Percentiles rank a stretch among this genome's conserved stretches.
Evolutionary conservation across 2,113 vertebrate species (phyloP).

Genomic region (Panthera uncia): DNA sequence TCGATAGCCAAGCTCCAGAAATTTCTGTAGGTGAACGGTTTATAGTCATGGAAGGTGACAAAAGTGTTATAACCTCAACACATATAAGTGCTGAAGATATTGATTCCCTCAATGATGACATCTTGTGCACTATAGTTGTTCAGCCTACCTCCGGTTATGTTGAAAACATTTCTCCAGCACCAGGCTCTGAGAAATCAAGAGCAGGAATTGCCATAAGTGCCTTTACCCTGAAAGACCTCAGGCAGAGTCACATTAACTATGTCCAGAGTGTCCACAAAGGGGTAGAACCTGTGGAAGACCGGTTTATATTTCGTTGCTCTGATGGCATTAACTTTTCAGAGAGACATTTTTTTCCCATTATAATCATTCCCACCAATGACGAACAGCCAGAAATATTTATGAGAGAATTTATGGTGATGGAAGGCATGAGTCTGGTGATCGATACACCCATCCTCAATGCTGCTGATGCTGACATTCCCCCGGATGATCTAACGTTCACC

Average conservation of each 20-base stretch:
- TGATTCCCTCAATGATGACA: conserved; percentile 92
- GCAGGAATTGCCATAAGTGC: conserved; percentile 94
- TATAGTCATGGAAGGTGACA: conserved; percentile 90
- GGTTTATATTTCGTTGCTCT: conserved; percentile 95
- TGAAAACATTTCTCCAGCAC: conserved; percentile 96
- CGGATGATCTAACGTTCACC: conserved; percentile 89
- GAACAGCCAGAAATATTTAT: conserved; percentile 95
- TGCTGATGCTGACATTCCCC: conserved; percentile 91
- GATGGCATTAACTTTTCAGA: conserved; percentile 97
- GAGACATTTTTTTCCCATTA: conserved; percentile 91
- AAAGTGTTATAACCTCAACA: conserved; percentile 85
- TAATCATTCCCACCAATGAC: conserved; percentile 92
- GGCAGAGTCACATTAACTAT: conserved; percentile 93
- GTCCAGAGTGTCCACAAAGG: conserved; percentile 96
- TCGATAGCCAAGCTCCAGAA: conserved; percentile 93
- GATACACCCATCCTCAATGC: conserved; percentile 95
- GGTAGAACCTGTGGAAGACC: conserved; percentile 95
- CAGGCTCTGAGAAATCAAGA: conserved; percentile 97
- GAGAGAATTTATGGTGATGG: conserved; percentile 97
- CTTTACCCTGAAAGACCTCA: conserved; percentile 95
- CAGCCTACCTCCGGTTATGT: conserved; percentile 94
- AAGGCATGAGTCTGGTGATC: conserved; percentile 96
- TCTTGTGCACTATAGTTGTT: conserved; percentile 94
- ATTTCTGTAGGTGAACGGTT: conserved; percentile 90
- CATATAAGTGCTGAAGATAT: conserved; percentile 90